Evolutionary conservation across 2,113 vertebrate species (phyloP).

Genomic region (Crotophaga sulcirostris): DNA sequence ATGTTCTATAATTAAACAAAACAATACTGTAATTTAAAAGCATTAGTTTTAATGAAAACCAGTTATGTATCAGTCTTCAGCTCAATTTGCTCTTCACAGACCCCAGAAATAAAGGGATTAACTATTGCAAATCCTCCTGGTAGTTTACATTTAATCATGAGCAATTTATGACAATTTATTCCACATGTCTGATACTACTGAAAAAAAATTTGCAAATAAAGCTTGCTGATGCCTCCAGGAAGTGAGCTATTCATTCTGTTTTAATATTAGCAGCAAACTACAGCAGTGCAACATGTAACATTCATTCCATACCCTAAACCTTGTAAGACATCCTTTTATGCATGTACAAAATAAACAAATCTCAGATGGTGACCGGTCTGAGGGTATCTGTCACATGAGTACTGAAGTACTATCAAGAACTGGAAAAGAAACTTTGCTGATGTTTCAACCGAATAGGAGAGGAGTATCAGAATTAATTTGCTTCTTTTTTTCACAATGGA

Average conservation of each 20-base stretch:
- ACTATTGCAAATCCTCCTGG: conserved; percentile 38
- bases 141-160: conserved; percentile 59
- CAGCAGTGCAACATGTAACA: conserved; percentile 16
- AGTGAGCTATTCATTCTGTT: conserved; percentile 44
- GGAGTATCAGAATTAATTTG: neutral
- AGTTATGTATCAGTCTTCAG: neutral
- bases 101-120: conserved; percentile 50
- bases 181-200: conserved; percentile 64
- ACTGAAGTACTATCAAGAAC: neutral
- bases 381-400: neutral
- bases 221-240: conserved; percentile 64
- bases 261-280: conserved; percentile 75
- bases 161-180: conserved; percentile 68
- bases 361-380: neutral
- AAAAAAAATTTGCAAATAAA: conserved; percentile 11
- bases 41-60: conserved; percentile 45
- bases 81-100: conserved; percentile 21
- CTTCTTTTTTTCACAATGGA: neutral
- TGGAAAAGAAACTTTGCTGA: neutral
- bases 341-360: neutral
- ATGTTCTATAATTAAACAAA: conserved; percentile 31
- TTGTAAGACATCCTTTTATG: neutral
- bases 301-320: neutral
- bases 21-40: neutral
- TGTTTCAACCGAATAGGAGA: neutral